These are phyloP conservation scores for Umimayanthus chanpuru DNA, from an alignment of 92 coral and sea anemone species.

Conservation along the genomic window DNA sequence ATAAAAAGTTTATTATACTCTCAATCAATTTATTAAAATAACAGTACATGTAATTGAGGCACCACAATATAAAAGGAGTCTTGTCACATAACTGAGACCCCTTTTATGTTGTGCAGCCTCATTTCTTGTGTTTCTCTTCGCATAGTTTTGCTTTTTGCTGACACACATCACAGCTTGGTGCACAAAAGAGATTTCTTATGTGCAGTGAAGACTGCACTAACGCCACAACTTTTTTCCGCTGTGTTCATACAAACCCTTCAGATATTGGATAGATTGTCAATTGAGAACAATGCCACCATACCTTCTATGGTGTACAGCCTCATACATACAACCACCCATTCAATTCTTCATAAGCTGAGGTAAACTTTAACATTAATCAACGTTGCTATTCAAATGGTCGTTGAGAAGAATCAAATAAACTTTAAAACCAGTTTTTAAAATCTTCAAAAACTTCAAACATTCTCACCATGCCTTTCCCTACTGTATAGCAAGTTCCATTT, in stretches of 20 bases:
- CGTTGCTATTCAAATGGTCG: background rate
- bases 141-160: background rate
- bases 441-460: background rate
- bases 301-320: background rate
- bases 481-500: background rate
- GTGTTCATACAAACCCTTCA: background rate
- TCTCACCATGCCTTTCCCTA: background rate
- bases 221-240: background rate
- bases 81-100: conserved; percentile 9
- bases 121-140: conserved; percentile 2
- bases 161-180: conserved; percentile 2
- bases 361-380: background rate
- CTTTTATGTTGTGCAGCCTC: conserved; percentile 9
- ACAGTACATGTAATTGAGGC: no score
- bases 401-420: no score
- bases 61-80: background rate
- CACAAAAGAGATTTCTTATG: conserved; percentile 2
- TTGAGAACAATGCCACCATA: conserved; percentile 8
- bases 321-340: conserved; percentile 1
- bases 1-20: no score
- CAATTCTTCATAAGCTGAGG: background rate
- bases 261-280: conserved; percentile 1
- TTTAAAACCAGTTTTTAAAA: no score
- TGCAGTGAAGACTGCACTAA: conserved; percentile 1
- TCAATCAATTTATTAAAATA: no score